Conservation (phyloP, 2,888 invertebrate species). For the Nomada ruficornis region DNA sequence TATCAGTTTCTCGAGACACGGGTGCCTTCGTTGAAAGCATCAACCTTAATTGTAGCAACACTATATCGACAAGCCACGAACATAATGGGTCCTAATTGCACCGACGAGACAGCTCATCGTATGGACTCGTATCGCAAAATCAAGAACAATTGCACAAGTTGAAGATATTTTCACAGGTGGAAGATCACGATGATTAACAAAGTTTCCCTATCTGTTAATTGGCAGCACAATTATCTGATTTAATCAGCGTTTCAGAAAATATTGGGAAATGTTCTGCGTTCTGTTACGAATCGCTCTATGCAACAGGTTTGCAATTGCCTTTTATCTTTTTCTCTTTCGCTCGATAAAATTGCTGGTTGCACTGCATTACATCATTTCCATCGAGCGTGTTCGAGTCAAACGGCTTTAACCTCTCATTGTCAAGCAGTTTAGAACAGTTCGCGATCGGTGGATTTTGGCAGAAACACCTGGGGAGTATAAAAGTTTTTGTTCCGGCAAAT, state of each 20-base stretch:
- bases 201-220: constrained; percentile 69
- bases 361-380: constrained; percentile 1
- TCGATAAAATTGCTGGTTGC: constrained; percentile 24
- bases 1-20: constrained; percentile 41
- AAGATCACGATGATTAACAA: constrained; percentile 56
- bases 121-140: not conserved
- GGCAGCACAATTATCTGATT: constrained; percentile 56
- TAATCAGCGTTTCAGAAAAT: constrained; percentile 65
- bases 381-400: not conserved
- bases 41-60: constrained; percentile 38
- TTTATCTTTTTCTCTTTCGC: not conserved
- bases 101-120: constrained; percentile 17
- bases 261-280: constrained; percentile 35
- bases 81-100: constrained; percentile 24
- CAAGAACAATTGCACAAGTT: not conserved
- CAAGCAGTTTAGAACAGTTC: constrained; percentile 18
- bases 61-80: constrained; percentile 26
- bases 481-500: constrained; percentile 28
- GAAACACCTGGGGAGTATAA: constrained; percentile 60
- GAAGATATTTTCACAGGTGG: not conserved
- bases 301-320: constrained; percentile 20
- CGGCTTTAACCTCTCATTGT: constrained; percentile 38
- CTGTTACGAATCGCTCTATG: constrained; percentile 22
- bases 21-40: constrained; percentile 37
- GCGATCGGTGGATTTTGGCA: constrained; percentile 63